Conservation (phyloP, 2,113 vertebrate genomes). For the Calyptommatus sinebrachiatus region DNA sequence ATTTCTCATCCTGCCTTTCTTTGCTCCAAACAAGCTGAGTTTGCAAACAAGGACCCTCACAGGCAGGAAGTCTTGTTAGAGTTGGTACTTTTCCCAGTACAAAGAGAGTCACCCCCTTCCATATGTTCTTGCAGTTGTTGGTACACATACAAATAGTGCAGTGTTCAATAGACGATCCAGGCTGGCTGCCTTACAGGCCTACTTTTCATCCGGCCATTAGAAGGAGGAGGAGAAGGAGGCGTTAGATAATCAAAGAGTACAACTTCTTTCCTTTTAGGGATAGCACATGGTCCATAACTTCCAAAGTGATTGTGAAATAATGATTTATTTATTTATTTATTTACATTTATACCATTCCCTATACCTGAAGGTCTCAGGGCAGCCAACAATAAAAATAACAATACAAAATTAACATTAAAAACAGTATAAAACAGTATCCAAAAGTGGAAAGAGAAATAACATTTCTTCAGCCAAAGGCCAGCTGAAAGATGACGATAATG, state of each 20-base stretch:
- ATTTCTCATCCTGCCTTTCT: not conserved
- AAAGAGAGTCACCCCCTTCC: constrained; percentile 26
- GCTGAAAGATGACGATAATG: not conserved
- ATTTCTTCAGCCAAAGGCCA: not conserved
- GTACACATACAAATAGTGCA: constrained; percentile 35
- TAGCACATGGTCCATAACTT: not conserved
- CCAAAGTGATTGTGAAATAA: not conserved
- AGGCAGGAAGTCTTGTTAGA: constrained; percentile 42
- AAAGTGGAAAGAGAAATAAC: not conserved
- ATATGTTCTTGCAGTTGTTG: constrained; percentile 29
- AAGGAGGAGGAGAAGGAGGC: not conserved
- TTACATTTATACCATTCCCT: too few relatives aligned
- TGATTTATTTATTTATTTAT: not conserved
- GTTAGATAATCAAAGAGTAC: constrained; percentile 8
- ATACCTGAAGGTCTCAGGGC: too few relatives aligned
- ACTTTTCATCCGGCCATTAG: constrained; percentile 29
- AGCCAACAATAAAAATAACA: too few relatives aligned
- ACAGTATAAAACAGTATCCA: too few relatives aligned
- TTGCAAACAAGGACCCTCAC: constrained; percentile 3
- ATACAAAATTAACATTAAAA: too few relatives aligned
- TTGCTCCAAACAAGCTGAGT: constrained; percentile 15
- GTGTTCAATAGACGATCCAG: not conserved
- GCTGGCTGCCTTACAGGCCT: constrained; percentile 38
- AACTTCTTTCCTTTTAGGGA: not conserved
- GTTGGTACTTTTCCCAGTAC: constrained; percentile 50